These are phyloP conservation scores for Apoda limacodes DNA, from an alignment of 2,888 invertebrate species.

Conservation along the genomic window DNA sequence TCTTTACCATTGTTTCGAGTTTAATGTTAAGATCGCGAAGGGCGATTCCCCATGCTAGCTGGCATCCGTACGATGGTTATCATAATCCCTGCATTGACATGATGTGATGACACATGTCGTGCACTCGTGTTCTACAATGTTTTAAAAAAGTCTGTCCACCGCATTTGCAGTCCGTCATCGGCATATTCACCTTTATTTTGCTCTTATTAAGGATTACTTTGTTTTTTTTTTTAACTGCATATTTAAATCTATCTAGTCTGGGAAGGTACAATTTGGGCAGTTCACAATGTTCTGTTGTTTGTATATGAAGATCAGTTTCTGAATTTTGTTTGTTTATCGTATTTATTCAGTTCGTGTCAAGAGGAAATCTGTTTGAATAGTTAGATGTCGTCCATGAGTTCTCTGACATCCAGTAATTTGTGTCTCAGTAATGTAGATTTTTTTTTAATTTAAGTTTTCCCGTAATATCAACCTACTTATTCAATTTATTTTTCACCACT, in stretches of 20 bases:
- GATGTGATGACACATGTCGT: slow-evolving; percentile 71
- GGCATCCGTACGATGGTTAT: slow-evolving; percentile 67
- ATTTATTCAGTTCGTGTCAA: slow-evolving; percentile 40
- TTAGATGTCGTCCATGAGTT: too few relatives aligned
- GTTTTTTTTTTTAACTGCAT: slow-evolving; percentile 5
- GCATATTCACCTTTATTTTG: slow-evolving; percentile 25
- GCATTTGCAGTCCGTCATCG: slow-evolving; percentile 19
- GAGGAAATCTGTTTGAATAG: slow-evolving; percentile 35
- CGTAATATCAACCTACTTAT: slow-evolving; percentile 2
- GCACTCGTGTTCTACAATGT: slow-evolving; percentile 58
- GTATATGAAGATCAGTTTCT: slow-evolving; percentile 49
- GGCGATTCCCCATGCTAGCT: slow-evolving; percentile 65
- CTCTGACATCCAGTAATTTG: too few relatives aligned
- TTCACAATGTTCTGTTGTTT: slow-evolving; percentile 57
- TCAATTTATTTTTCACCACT: neutral
- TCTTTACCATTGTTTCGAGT: slow-evolving; percentile 30
- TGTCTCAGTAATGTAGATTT: slow-evolving; percentile 17
- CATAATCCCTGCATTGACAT: slow-evolving; percentile 69
- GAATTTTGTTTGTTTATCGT: slow-evolving; percentile 39
- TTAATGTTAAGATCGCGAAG: slow-evolving; percentile 52
- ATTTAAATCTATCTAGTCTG: slow-evolving; percentile 30
- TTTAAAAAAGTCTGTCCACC: slow-evolving; percentile 40
- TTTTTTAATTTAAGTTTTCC: slow-evolving; percentile 9
- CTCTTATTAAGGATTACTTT: slow-evolving; percentile 26
- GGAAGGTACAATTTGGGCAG: slow-evolving; percentile 45